A percentile compares a stretch with the other conserved stretches of the same genome.
Conservation (phyloP, 2,113 vertebrate genomes). For the Riparia riparia region DNA sequence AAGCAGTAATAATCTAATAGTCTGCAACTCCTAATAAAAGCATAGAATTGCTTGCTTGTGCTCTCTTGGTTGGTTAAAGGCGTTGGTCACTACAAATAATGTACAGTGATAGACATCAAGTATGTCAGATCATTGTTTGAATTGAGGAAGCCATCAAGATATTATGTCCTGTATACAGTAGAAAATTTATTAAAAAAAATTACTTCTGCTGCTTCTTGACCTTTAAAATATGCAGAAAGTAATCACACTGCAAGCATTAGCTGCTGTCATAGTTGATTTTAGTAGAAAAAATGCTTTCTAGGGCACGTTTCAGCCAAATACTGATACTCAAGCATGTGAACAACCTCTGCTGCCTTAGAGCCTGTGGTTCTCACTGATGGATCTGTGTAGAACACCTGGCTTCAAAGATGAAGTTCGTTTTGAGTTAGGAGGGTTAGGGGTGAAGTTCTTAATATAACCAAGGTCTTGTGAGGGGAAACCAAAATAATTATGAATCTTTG, state of each 20-base stretch:
- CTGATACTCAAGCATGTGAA: not conserved
- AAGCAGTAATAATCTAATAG: not conserved
- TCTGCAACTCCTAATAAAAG: not conserved
- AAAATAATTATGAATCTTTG: not conserved
- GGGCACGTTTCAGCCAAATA: accelerated
- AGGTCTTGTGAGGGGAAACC: not conserved
- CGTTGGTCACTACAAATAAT: not conserved
- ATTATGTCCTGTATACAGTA: not conserved
- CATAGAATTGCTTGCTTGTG: not conserved
- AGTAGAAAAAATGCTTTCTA: not conserved
- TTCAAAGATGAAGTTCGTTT: conserved; percentile 22
- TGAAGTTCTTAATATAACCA: conserved; percentile 4
- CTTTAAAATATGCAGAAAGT: not conserved
- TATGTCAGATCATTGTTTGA: not conserved
- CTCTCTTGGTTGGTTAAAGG: not conserved
- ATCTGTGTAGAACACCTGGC: not conserved
- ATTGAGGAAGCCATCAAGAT: not conserved
- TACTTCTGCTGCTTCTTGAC: not conserved
- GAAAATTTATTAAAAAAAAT: not conserved
- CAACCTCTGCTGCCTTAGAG: not conserved
- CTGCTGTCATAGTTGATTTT: not conserved
- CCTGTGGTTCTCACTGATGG: not conserved
- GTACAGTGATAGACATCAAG: not conserved
- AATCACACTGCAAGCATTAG: not conserved
- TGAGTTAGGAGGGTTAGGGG: not conserved